Conservation (phyloP, 1,140 invertebrate genomes). For the Dufourea novaeangliae region DNA sequence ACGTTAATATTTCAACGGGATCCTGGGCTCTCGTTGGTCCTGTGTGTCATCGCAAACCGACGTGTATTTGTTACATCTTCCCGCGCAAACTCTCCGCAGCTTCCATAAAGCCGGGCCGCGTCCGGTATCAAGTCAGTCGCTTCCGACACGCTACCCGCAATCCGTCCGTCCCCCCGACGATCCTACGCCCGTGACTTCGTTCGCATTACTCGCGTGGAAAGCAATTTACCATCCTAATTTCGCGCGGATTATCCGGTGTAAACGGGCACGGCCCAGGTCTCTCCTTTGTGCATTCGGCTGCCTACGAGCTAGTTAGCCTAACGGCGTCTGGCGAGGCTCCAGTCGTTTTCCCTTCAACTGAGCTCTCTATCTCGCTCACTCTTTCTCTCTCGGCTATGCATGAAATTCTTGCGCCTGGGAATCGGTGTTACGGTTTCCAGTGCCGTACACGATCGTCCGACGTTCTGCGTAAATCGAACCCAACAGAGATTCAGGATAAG, state of each 20-base stretch:
- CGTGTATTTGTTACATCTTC: constrained; percentile 32
- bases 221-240: constrained; percentile 74
- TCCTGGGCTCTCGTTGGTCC: background rate
- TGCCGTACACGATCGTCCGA: constrained; percentile 18
- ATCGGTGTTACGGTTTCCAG: constrained; percentile 28
- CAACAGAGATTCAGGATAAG: background rate
- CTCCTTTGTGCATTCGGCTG: constrained; percentile 46
- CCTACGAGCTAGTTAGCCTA: constrained; percentile 74
- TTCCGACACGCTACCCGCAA: constrained; percentile 52
- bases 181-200: constrained; percentile 44
- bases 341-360: constrained; percentile 11
- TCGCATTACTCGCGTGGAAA: constrained; percentile 58
- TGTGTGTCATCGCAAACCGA: background rate
- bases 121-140: constrained; percentile 28
- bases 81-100: background rate
- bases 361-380: too few relatives aligned
- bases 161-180: constrained; percentile 40
- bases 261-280: constrained; percentile 27
- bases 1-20: constrained; percentile 30
- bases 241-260: constrained; percentile 69
- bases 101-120: constrained; percentile 26
- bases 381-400: background rate
- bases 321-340: constrained; percentile 55
- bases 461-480: background rate
- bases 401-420: constrained; percentile 30